Percentiles rank a stretch among this genome's conserved stretches.
These are phyloP conservation scores for Mythimna impura DNA, from an alignment of 2,888 invertebrate species.

Conservation along the genomic window DNA sequence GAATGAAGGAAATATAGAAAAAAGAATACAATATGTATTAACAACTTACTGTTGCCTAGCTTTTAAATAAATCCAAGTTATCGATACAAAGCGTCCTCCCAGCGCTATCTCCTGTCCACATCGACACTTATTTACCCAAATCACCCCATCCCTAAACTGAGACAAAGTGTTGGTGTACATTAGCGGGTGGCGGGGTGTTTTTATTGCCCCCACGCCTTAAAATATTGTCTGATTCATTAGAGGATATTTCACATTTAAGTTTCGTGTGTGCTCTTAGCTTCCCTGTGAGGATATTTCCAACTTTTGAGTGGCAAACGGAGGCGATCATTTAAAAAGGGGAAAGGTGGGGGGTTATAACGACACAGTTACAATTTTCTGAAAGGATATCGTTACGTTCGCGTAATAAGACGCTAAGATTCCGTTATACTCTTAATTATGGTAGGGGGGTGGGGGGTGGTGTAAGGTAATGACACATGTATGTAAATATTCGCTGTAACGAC, in stretches of 20 bases:
- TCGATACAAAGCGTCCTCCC: conserved; percentile 59
- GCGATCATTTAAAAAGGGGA: conserved; percentile 83
- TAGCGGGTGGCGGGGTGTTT: conserved; percentile 85
- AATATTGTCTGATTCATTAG: conserved; percentile 91
- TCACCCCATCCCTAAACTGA: conserved; percentile 84
- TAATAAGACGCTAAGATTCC: conserved; percentile 91
- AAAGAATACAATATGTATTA: not conserved
- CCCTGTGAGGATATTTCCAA: conserved; percentile 79
- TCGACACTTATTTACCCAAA: conserved; percentile 87
- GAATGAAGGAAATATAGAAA: not conserved
- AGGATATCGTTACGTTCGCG: conserved; percentile 89
- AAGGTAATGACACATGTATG: conserved; percentile 90
- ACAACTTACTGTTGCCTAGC: not conserved
- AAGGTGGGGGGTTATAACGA: conserved; percentile 79
- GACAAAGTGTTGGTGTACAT: conserved; percentile 89
- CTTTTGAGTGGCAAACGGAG: conserved; percentile 80
- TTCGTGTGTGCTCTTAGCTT: conserved; percentile 85
- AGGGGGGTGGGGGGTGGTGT: conserved; percentile 68
- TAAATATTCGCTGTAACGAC: conserved; percentile 89
- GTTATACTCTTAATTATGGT: conserved; percentile 90
- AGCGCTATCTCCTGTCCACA: conserved; percentile 77
- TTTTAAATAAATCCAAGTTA: conserved; percentile 38
- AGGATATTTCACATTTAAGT: conserved; percentile 90
- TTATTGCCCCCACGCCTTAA: conserved; percentile 90
- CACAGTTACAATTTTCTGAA: conserved; percentile 90